Evolutionary conservation across 2,113 vertebrate species (phyloP).

Genomic region (Zapornia atra): DNA sequence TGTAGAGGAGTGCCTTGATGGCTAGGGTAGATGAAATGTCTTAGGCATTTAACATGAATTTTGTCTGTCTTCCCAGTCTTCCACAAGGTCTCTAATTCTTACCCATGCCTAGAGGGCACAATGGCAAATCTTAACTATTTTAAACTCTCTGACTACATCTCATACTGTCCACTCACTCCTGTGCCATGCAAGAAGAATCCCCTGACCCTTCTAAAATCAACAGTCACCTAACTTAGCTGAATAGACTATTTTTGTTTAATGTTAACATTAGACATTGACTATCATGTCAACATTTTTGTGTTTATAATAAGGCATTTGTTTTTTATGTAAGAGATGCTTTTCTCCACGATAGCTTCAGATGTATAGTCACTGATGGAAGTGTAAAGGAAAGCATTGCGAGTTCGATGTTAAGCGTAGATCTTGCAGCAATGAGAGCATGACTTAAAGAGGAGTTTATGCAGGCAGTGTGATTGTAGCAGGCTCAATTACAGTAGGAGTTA

Average conservation of each 20-base stretch:
- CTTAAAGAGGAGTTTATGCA: conserved; percentile 7
- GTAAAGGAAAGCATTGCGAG: neutral
- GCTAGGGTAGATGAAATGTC: neutral
- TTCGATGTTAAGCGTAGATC: neutral
- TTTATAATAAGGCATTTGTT: neutral
- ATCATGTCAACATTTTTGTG: neutral
- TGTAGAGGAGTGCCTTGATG: neutral
- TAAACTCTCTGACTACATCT: neutral
- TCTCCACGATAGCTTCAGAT: neutral
- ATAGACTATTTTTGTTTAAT: neutral
- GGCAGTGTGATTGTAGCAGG: neutral
- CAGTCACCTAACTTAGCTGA: neutral
- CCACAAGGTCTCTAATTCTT: neutral
- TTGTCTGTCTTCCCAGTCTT: neutral
- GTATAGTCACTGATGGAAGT: neutral
- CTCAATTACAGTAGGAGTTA: conserved; percentile 49
- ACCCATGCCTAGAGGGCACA: neutral
- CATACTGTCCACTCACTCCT: neutral
- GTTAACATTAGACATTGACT: neutral
- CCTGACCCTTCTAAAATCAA: neutral
- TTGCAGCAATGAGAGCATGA: neutral
- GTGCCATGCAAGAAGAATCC: neutral
- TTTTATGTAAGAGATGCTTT: neutral
- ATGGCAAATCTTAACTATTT: neutral
- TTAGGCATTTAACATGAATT: neutral